Conservation (phyloP, 2,113 vertebrate species). For the Pterocles burchelli region DNA sequence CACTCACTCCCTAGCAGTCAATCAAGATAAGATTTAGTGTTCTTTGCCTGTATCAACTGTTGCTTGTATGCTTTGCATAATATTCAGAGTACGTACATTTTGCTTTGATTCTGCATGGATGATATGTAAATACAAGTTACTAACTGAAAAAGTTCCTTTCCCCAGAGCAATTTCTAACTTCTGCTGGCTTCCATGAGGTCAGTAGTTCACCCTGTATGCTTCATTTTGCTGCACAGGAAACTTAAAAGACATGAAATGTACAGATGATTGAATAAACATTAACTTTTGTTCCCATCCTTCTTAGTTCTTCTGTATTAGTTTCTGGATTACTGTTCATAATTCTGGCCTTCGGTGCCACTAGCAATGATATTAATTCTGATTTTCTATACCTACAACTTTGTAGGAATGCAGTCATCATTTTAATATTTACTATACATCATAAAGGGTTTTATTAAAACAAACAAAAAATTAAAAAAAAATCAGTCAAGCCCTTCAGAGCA, state of each 20-base stretch:
- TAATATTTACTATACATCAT: not conserved
- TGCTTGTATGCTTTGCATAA: not conserved
- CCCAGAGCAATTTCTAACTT: not conserved
- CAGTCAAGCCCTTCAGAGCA: not conserved
- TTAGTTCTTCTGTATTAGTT: not conserved
- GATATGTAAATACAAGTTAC: not conserved
- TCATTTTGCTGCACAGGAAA: not conserved
- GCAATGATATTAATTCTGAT: not conserved
- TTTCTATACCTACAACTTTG: not conserved
- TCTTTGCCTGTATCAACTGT: not conserved
- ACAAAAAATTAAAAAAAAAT: not conserved
- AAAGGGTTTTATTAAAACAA: slow-evolving; percentile 9
- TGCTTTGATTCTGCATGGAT: not conserved
- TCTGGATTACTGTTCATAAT: not conserved
- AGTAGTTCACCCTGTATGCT: not conserved
- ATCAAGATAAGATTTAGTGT: not conserved
- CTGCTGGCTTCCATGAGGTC: not conserved
- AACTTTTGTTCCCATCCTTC: not conserved
- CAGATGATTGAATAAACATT: not conserved
- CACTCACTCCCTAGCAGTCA: not conserved
- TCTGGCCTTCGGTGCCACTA: not conserved
- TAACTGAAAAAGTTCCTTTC: not conserved
- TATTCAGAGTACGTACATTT: not conserved
- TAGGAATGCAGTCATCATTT: not conserved
- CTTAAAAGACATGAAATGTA: not conserved